Conservation (phyloP, 1,140 invertebrate genomes). For the Scaptomyza montana region DNA sequence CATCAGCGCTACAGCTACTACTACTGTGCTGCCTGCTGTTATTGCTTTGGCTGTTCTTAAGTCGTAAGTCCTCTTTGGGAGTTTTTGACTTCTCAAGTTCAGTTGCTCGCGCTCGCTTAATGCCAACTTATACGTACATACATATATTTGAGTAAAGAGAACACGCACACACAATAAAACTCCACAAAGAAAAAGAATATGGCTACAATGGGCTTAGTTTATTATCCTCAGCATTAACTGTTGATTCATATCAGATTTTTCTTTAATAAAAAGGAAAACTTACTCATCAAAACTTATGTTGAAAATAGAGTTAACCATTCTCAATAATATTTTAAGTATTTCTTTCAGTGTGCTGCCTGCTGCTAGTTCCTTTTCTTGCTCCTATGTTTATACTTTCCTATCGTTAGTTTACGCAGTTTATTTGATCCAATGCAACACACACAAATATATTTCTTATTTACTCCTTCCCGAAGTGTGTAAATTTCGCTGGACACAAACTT, state of each 20-base stretch:
- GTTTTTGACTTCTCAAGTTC: slow-evolving; percentile 81
- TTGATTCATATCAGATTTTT: too few relatives aligned
- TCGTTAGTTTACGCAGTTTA: slow-evolving; percentile 59
- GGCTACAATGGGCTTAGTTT: too few relatives aligned
- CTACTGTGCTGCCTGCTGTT: background rate
- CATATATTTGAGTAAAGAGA: too few relatives aligned
- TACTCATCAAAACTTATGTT: background rate
- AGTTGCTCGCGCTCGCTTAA: slow-evolving; percentile 57
- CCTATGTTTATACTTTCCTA: slow-evolving; percentile 10
- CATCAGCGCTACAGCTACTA: background rate
- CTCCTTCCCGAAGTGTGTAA: slow-evolving; percentile 40
- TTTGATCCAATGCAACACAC: slow-evolving; percentile 43
- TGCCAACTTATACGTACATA: slow-evolving; percentile 67
- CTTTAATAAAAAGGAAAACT: background rate
- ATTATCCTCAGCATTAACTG: too few relatives aligned
- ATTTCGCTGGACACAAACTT: slow-evolving; percentile 51
- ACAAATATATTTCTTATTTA: slow-evolving; percentile 55
- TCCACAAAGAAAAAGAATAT: too few relatives aligned
- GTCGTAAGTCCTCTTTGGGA: slow-evolving; percentile 74
- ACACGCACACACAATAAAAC: slow-evolving; percentile 2
- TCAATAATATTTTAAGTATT: background rate
- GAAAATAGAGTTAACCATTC: too few relatives aligned
- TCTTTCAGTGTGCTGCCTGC: background rate
- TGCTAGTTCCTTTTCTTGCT: too few relatives aligned
- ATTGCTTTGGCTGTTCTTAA: slow-evolving; percentile 31